Conservation (phyloP, 1,140 invertebrate genomes). For the Epicauta chinensis region DNA sequence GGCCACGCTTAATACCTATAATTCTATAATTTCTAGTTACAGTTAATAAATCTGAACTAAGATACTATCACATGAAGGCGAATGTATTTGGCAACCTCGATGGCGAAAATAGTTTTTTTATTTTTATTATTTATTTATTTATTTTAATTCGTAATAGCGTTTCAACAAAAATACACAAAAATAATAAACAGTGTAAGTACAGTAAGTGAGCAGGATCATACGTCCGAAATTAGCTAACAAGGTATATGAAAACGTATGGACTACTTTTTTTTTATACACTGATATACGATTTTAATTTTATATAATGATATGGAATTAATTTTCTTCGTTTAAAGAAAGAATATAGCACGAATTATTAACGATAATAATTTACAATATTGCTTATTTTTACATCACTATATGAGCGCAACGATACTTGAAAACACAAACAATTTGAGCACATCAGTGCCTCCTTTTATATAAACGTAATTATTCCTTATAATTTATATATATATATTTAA, state of each 20-base stretch:
- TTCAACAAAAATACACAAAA: conserved; percentile 10
- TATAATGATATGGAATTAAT: conserved; percentile 43
- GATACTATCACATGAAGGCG: conserved; percentile 37
- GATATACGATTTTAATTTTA: conserved; percentile 39
- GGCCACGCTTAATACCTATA: conserved; percentile 18
- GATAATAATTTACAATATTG: no score
- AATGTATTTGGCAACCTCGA: conserved; percentile 36
- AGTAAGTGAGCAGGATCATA: conserved; percentile 13
- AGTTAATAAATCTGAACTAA: conserved; percentile 26
- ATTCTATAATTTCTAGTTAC: conserved; percentile 21
- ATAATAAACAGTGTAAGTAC: conserved; percentile 27
- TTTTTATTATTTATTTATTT: background rate
- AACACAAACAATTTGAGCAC: conserved; percentile 30
- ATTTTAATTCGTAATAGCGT: conserved; percentile 1
- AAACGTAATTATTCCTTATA: background rate
- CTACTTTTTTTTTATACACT: conserved; percentile 40
- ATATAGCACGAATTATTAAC: conserved; percentile 38
- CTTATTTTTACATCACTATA: conserved; percentile 41
- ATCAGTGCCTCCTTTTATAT: conserved; percentile 14
- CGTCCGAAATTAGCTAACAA: conserved; percentile 27
- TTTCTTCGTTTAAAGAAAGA: conserved; percentile 34
- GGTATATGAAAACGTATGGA: conserved; percentile 33
- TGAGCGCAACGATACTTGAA: conserved; percentile 32
- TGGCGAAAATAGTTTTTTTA: background rate
- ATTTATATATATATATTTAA: background rate